Evolutionary conservation across 2,797 vertebrate genomes (phyloP).

Genomic region (Coilia nasus): DNA sequence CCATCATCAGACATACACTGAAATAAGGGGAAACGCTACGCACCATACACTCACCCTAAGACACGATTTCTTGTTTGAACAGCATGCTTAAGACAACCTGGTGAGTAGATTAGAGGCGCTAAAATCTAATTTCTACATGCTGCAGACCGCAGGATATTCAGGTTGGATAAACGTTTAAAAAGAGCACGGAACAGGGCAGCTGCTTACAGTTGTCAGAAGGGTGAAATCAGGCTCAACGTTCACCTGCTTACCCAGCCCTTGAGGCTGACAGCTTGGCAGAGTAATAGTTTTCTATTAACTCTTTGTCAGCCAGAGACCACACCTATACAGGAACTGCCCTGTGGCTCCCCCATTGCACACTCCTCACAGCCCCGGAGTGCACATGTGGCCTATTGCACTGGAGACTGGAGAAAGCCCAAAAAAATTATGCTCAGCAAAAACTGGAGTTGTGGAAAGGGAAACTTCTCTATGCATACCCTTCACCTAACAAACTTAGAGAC

Average conservation of each 20-base stretch:
- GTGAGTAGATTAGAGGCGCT: not conserved
- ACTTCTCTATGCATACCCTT: not conserved
- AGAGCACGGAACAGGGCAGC: not conserved
- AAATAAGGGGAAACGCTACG: not conserved
- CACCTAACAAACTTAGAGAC: not conserved
- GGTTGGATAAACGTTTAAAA: not conserved
- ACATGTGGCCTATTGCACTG: not conserved
- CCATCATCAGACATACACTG: not conserved
- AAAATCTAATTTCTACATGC: constrained; percentile 7
- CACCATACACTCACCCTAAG: not conserved
- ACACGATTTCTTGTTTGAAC: not conserved
- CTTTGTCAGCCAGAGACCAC: constrained; percentile 24
- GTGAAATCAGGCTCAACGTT: not conserved
- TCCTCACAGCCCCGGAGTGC: not conserved
- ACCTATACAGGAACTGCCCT: not conserved
- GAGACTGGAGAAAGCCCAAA: not conserved
- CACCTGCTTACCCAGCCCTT: constrained; percentile 5
- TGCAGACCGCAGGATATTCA: not conserved
- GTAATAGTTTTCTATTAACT: constrained; percentile 25
- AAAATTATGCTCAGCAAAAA: not conserved
- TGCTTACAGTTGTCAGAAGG: constrained; percentile 3
- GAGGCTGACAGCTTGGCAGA: not conserved
- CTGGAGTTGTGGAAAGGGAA: not conserved
- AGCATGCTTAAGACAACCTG: not conserved
- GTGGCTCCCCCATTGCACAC: not conserved